Percentiles rank a stretch among this genome's conserved stretches.
Evolutionary conservation across 2,888 invertebrate species (phyloP).

Genomic region (Andrena hattorfiana): DNA sequence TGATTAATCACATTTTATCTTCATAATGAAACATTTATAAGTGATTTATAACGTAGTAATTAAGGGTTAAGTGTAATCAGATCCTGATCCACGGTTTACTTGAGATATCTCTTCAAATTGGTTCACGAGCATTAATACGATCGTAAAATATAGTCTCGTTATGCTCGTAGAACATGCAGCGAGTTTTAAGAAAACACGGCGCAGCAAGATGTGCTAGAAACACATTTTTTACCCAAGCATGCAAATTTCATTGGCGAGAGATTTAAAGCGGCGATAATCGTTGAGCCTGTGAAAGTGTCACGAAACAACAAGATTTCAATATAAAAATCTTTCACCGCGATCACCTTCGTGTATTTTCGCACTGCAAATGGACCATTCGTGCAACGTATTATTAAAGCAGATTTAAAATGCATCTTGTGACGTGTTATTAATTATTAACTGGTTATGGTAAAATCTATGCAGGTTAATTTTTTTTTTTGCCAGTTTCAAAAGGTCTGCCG

Average conservation of each 20-base stretch:
- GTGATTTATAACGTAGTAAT: too few species aligned
- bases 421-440: not conserved
- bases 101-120: not conserved
- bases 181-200: not conserved
- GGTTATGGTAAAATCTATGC: too few species aligned
- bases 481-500: too few species aligned
- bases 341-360: not conserved
- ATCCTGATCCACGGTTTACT: not conserved
- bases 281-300: slow-evolving; percentile 8
- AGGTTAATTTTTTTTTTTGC: too few species aligned
- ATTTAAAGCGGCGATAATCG: slow-evolving; percentile 5
- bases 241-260: slow-evolving; percentile 6
- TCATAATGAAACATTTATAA: too few species aligned
- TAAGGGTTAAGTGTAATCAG: too few species aligned
- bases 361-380: not conserved
- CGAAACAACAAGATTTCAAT: not conserved
- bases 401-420: not conserved
- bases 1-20: too few species aligned
- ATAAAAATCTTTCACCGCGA: not conserved
- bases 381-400: not conserved
- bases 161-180: not conserved
- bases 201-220: slow-evolving; percentile 17
- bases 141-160: not conserved
- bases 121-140: not conserved
- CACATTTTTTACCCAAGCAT: slow-evolving; percentile 24